Conservation (phyloP, 92 coral and sea anemone genomes). For the Muricea muricata region DNA sequence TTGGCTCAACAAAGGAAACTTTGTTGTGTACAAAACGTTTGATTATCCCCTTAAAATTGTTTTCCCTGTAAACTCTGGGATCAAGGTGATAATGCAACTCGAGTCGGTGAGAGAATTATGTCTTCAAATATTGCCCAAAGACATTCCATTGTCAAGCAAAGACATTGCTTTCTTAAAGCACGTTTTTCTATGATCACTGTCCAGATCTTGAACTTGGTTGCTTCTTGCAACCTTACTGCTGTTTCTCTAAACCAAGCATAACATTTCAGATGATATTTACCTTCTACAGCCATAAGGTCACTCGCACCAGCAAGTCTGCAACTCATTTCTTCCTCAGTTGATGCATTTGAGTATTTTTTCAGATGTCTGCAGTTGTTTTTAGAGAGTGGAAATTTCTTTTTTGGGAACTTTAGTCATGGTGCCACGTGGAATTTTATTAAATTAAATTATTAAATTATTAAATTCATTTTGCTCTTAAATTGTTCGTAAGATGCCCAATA, state of each 20-base stretch:
- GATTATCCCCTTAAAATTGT: slow-evolving; percentile 61
- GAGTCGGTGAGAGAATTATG: slow-evolving; percentile 49
- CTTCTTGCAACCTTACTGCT: background rate
- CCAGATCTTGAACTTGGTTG: too few relatives aligned
- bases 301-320: background rate
- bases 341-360: background rate
- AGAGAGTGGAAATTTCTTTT: too few relatives aligned
- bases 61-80: slow-evolving; percentile 60
- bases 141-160: slow-evolving; percentile 54
- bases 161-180: slow-evolving; percentile 67
- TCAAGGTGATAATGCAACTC: slow-evolving; percentile 42
- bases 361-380: too few relatives aligned
- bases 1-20: slow-evolving; percentile 43
- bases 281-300: background rate
- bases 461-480: too few relatives aligned
- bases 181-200: slow-evolving; percentile 26
- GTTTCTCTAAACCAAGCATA: background rate
- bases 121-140: slow-evolving; percentile 63
- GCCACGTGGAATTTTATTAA: too few relatives aligned
- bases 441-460: too few relatives aligned
- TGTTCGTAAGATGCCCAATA: too few relatives aligned
- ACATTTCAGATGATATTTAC: slow-evolving; percentile 29
- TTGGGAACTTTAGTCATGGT: too few relatives aligned
- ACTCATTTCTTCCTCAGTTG: background rate
- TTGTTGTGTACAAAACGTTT: slow-evolving; percentile 45